Conservation (phyloP, 2,888 invertebrate genomes). For the Notodonta ziczac region DNA sequence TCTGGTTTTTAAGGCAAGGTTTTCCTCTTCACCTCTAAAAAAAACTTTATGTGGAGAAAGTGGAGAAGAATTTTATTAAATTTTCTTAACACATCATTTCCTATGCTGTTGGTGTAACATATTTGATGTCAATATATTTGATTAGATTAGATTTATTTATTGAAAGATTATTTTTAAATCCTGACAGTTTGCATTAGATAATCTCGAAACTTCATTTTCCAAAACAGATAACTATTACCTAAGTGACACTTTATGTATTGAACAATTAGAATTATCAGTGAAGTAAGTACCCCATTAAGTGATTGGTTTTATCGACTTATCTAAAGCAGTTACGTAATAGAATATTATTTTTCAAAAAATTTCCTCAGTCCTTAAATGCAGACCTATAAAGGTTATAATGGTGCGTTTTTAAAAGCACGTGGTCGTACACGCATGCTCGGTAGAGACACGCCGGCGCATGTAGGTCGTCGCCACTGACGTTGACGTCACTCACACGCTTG, state of each 20-base stretch:
- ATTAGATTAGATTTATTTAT: too few species aligned
- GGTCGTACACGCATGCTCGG: conserved; percentile 30
- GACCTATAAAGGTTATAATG: conserved; percentile 17
- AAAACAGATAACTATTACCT: not conserved
- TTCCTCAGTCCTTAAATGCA: conserved; percentile 13
- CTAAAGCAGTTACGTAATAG: conserved; percentile 18
- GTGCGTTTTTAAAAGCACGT: conserved; percentile 21
- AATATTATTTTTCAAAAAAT: conserved; percentile 4
- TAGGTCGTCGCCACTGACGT: conserved; percentile 45
- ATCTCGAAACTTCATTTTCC: not conserved
- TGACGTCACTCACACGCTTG: conserved; percentile 20
- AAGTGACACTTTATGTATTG: not conserved
- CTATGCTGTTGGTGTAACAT: too few species aligned
- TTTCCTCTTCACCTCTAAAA: not conserved
- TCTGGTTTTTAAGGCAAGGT: not conserved
- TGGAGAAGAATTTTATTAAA: too few species aligned
- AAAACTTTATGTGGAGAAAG: too few species aligned
- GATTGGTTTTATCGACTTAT: conserved; percentile 23
- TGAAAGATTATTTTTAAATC: too few species aligned
- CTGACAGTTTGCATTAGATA: not conserved
- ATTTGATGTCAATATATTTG: too few species aligned
- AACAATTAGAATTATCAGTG: conserved; percentile 16
- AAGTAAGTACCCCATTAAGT: conserved; percentile 13
- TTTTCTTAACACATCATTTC: too few species aligned
- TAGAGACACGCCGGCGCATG: conserved; percentile 42